Conservation (phyloP, 2,113 vertebrate species). For the Malurus alboscapulatus region DNA sequence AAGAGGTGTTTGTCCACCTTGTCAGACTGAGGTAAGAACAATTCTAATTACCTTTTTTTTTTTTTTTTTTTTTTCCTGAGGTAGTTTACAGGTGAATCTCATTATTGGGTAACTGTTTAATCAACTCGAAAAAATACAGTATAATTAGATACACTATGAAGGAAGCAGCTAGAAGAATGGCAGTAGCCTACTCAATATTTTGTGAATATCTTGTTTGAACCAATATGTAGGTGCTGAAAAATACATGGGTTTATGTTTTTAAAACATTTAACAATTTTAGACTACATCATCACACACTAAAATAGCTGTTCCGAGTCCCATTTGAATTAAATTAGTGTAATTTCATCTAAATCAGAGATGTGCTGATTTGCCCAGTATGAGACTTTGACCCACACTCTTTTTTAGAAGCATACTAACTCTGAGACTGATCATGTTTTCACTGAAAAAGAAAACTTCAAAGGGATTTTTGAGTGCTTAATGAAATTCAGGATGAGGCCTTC, state of each 20-base stretch:
- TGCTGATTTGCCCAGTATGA: background rate
- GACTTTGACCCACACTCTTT: background rate
- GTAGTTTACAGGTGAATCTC: constrained; percentile 35
- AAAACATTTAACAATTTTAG: background rate
- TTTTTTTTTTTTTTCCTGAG: background rate
- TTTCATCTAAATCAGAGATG: background rate
- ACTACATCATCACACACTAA: background rate
- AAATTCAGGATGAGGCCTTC: constrained; percentile 41
- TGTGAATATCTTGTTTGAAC: background rate
- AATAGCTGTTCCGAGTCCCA: background rate
- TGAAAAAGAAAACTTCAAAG: constrained; percentile 20
- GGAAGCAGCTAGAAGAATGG: background rate
- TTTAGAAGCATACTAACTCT: background rate
- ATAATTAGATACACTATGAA: background rate
- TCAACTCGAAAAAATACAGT: constrained; percentile 25
- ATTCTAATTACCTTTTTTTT: background rate
- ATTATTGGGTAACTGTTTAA: constrained; percentile 45
- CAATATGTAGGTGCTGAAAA: background rate
- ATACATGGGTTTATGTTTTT: background rate
- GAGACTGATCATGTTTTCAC: background rate
- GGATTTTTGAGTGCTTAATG: constrained; percentile 19
- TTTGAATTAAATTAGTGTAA: background rate
- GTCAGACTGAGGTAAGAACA: constrained; percentile 7
- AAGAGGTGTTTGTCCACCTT: constrained; percentile 6
- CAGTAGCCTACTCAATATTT: background rate